Evolutionary conservation across 2,888 invertebrate genomes (phyloP), one percentile per base, ranked within the genome.

Genomic region (Pandemis cinnamomeana): DNA sequence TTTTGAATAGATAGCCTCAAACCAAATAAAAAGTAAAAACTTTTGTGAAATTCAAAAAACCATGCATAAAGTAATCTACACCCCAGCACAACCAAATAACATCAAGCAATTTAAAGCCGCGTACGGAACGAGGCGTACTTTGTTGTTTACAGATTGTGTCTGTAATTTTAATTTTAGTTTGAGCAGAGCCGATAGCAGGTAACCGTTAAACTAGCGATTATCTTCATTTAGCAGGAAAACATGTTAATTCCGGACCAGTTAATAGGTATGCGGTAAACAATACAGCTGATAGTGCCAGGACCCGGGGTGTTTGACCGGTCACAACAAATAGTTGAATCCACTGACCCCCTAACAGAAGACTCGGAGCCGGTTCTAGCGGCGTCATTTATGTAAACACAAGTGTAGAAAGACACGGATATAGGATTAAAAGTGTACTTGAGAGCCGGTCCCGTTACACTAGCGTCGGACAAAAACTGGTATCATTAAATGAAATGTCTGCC

Each of bases 401-500:
- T 74, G 73, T 74, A 70, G 73, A 41, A 72, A 69, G 70, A 70
- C 73, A 70, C 73, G 73, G 73, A 73, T 73, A 70, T 73, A 66
- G 73, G 73, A 74, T 67, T 74, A 74, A 74, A 74, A 70, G 73
- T 74, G 66, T 74, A 74, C 73, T 70, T 70, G 66, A 70, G 63
- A 61, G 42, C 44, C 66, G 8, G 55, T 74, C 73, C 73, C 73
- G 73, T 74, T 74, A 74, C 66, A 41, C 48, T 66, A 51, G 69
- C 60, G 53, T 58, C 70, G 55, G 53, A 74, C 70, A 67, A 74
- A 73, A 74, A 74, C 73, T 70, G 73, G 73, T 74, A 70, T 69
- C 73, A 70, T 74, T 67, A 61, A 70, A 70, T 70, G 61, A 70
- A 73, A 69, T 66, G 61, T 70, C 70, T 73, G 51, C 58, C 58